A percentile compares a stretch with the other conserved stretches of the same genome.
Evolutionary conservation across 2,113 vertebrate genomes (phyloP).

Genomic region (Jaculus jaculus): DNA sequence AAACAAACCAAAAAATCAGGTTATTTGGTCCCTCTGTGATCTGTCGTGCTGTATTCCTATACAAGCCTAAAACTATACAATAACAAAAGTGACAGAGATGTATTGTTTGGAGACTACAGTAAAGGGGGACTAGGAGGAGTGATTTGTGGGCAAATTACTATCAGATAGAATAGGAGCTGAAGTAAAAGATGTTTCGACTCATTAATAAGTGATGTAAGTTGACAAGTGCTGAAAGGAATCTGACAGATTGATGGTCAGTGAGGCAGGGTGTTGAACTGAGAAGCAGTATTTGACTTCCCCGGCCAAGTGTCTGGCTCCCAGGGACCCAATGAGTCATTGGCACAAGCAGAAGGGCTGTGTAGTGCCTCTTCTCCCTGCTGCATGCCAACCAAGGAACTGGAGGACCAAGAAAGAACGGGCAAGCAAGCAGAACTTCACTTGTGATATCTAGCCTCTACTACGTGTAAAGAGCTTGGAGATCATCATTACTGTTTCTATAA

Average conservation of each 20-base stretch:
- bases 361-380: neutral
- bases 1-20: too few species aligned
- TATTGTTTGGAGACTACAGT: neutral
- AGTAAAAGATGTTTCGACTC: conserved; percentile 46
- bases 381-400: neutral
- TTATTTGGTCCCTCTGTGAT: neutral
- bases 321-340: neutral
- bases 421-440: neutral
- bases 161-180: neutral
- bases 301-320: neutral
- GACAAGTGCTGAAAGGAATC: conserved; percentile 8
- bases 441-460: neutral
- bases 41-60: neutral
- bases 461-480: neutral
- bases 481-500: neutral
- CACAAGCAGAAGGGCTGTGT: neutral
- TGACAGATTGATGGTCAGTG: neutral
- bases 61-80: neutral
- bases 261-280: conserved; percentile 35
- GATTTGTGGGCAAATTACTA: conserved; percentile 18
- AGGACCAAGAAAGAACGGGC: neutral
- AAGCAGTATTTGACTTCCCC: neutral
- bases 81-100: conserved; percentile 6
- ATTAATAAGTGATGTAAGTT: conserved; percentile 43
- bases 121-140: neutral